Evolutionary conservation across 2,113 vertebrate genomes (phyloP).

Genomic region (Corythoichthys intestinalis): DNA sequence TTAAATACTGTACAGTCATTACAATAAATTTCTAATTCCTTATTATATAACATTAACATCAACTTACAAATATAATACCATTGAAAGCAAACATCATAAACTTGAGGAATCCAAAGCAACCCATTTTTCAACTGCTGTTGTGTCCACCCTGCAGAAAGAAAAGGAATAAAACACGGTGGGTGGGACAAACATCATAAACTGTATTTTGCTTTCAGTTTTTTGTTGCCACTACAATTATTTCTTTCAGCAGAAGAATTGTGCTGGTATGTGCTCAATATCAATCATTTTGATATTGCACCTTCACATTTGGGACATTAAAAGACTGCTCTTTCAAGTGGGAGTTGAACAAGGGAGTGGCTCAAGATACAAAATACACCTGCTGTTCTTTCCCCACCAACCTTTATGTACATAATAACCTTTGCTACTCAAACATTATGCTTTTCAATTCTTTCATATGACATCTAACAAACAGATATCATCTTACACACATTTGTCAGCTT

Average conservation of each 20-base stretch:
- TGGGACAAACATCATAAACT: neutral
- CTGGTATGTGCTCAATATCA: neutral
- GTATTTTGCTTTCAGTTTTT: neutral
- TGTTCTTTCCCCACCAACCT: conserved; percentile 18
- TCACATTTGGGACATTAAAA: neutral
- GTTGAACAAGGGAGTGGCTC: neutral
- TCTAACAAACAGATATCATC: conserved; percentile 6
- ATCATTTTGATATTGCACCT: neutral
- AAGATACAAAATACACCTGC: conserved; percentile 25
- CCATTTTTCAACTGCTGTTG: conserved; percentile 50
- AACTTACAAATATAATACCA: conserved; percentile 80
- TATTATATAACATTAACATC: neutral
- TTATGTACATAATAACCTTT: conserved; percentile 21
- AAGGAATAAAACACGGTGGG: neutral
- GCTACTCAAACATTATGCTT: conserved; percentile 38
- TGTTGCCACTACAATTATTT: neutral
- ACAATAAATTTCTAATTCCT: neutral
- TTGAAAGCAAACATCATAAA: conserved; percentile 77
- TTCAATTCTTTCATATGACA: conserved; percentile 7
- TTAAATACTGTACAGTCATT: neutral
- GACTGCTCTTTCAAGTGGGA: neutral
- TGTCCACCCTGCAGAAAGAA: conserved; percentile 30
- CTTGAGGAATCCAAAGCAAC: conserved; percentile 76
- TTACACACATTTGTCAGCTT: neutral
- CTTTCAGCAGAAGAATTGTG: neutral